Evolutionary conservation across 2,888 invertebrate genomes (phyloP), one percentile per base, ranked within the genome.

Genomic region (Parnassius glacialis): DNA sequence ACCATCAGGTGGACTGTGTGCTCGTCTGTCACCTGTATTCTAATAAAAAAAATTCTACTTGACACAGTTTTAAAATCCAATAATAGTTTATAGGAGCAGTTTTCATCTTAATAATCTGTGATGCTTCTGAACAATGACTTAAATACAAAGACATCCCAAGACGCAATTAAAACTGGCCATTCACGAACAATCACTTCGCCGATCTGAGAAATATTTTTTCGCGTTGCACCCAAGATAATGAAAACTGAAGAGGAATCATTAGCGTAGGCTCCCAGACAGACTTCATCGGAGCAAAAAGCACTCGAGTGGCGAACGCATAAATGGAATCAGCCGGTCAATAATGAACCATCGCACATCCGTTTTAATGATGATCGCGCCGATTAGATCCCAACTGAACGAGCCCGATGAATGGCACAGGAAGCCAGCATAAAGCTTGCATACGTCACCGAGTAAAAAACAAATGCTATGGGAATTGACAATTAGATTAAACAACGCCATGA

Each of bases 401-500:
- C 74, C 64, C 71, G 70, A 68, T 85, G 82, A 84, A 83, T 83
- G 72, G 71, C 73, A 75, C 83, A 82, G 88, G 88, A 88, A 85
- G 74, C 51, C 20, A 66, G 68, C 68, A 79, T 78, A 79, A 77
- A 77, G 74, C 71, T 68, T 67, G 64, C 67, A 12, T 67, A 70
- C 73, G 70, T 71, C 74, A 73, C 68, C 74, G 70, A 67, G 68
- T 70, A 72, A 68, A 71, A 72, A 72, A 74, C 71, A 72, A 70
- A 75, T 71, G 67, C 71, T 84, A 87, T 90, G 89, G 86, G 90
- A 90, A 89, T 84, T 85, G 87, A 87, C 89, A 88, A 90, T 90
- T 90, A 89, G 87, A 89, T 89, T 87, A 88, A 70, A 76, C 73
- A 75, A 69, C 70, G 67, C 71, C 70, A 67, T 67, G 67, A 47